A percentile compares a stretch with the other conserved stretches of the same genome.
phyloP scores from a whole-genome alignment of 2,888 invertebrate genomes.

The Aromia moschata region DNA sequence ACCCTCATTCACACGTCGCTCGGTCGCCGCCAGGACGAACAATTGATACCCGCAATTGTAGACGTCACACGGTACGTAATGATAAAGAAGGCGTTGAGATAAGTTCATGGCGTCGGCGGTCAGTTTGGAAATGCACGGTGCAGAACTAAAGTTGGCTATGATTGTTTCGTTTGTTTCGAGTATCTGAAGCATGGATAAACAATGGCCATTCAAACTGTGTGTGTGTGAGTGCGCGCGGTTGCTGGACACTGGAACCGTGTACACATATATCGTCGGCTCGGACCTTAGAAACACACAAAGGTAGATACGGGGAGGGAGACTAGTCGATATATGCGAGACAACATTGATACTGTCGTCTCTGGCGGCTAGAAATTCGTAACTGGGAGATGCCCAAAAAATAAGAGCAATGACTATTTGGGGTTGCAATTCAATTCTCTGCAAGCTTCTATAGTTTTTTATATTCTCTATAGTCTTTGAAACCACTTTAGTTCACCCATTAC shows the following conservation, averaged over 20 bases:
- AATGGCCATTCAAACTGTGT: constrained; percentile 53
- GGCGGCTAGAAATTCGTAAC: no score
- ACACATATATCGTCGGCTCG: constrained; percentile 9
- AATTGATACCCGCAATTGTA: constrained; percentile 46
- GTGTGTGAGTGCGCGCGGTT: no score
- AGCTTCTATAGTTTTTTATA: no score
- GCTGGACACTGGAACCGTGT: constrained; percentile 41
- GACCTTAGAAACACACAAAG: constrained; percentile 40
- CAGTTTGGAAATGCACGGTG: constrained; percentile 53
- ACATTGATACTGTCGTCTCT: constrained; percentile 27
- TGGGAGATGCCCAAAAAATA: no score
- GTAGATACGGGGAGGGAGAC: constrained; percentile 36
- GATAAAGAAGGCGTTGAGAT: constrained; percentile 53
- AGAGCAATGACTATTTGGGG: no score
- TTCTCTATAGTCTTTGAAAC: no score
- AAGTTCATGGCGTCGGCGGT: constrained; percentile 49
- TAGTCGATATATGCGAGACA: constrained; percentile 43
- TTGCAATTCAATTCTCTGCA: no score
- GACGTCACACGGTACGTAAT: constrained; percentile 47
- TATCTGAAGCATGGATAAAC: constrained; percentile 57
- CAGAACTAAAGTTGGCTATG: constrained; percentile 55
- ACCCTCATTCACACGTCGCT: constrained; percentile 35
- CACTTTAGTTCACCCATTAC: no score
- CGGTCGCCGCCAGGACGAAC: constrained; percentile 37
- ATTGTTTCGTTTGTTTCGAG: constrained; percentile 52